Base-by-base conservation (phyloP, 2,113 vertebrate species). In the Strix aluco region DNA sequence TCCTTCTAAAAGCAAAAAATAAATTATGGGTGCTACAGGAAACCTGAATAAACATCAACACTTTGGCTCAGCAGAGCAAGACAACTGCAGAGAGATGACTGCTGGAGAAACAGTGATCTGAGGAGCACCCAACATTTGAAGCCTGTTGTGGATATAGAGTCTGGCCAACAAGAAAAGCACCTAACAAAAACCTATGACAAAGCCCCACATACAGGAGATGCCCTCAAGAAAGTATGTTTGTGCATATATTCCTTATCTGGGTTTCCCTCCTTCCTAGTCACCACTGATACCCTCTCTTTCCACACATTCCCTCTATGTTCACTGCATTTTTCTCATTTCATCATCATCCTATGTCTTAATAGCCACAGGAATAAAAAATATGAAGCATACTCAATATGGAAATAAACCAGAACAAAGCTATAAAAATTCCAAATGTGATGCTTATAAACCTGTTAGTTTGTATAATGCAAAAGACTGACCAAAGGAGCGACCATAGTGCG, bases 41-140 rank as follows among this genome's bases (percentile, higher is more conserved):
- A 94, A 95, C 27, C 81, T 63, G 38, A 93, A 92, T 83, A 90
- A 95, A 90, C 75, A 95, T 30, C 88, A 92, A 67, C 44, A 59
- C 6, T 7, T 57, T 5, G 13, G 58, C 51, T 88, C 66, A 83
- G 75, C 25, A 46, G 22, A 80, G 44, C 25, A 40, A 54, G 14
- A 82, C 85, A 93, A 72, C 20, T 57, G 52, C 32, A 58, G 81
- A 38, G 55, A 65, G 42, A 34, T 0, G 18, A 51, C 0, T 72
- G 25, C 46, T 88, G 26, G 29, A 72, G 38, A 67, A 90, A 42
- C 0, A 65, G 38, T 2, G 7, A 80, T 36, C 19, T 30, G 21
- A 69, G 36, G 3, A 91, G 13, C 62, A 75, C 9, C 8, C 49
- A 69, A 22, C 6, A 27, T n/a, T 13, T 49, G 13, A 85, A 82